These are phyloP conservation scores for Panzeria rudis DNA, from an alignment of 2,888 invertebrate species.

Conservation along the genomic window DNA sequence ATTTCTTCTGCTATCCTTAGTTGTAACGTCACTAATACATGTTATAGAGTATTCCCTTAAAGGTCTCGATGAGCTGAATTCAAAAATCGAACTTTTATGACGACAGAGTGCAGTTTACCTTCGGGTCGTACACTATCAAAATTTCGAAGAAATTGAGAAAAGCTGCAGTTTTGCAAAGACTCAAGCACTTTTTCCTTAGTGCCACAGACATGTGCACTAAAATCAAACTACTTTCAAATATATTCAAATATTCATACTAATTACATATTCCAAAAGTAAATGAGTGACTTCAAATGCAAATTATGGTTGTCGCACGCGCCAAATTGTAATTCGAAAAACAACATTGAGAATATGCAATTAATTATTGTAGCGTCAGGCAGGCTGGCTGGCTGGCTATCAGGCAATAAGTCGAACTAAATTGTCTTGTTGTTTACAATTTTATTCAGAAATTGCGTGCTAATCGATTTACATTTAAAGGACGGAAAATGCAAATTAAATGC, in stretches of 20 bases:
- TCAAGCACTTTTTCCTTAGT: too few species aligned
- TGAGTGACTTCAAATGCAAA: slow-evolving; percentile 33
- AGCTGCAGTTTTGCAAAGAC: too few species aligned
- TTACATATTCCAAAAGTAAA: slow-evolving; percentile 49
- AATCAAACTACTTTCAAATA: slow-evolving; percentile 1
- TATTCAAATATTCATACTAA: slow-evolving; percentile 25
- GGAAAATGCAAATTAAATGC: slow-evolving; percentile 19
- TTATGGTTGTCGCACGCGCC: slow-evolving; percentile 28
- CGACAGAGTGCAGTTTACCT: too few species aligned
- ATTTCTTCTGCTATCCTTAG: too few species aligned
- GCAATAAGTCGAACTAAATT: not conserved
- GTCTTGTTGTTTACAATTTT: slow-evolving; percentile 14
- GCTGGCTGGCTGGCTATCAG: not conserved
- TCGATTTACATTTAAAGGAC: slow-evolving; percentile 48
- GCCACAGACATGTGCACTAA: not conserved
- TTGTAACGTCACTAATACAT: too few species aligned
- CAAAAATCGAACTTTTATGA: too few species aligned
- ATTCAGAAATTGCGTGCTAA: slow-evolving; percentile 60
- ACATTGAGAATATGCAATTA: slow-evolving; percentile 45
- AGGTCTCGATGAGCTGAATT: too few species aligned
- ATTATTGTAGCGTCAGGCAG: slow-evolving; percentile 8
- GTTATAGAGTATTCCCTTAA: too few species aligned
- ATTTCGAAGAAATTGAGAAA: too few species aligned
- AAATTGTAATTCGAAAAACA: slow-evolving; percentile 16
- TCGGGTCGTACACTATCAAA: too few species aligned